Evolutionary conservation across 1,140 invertebrate genomes (phyloP), one percentile per base, ranked within the genome.

Genomic region (Agrilus planipennis): DNA sequence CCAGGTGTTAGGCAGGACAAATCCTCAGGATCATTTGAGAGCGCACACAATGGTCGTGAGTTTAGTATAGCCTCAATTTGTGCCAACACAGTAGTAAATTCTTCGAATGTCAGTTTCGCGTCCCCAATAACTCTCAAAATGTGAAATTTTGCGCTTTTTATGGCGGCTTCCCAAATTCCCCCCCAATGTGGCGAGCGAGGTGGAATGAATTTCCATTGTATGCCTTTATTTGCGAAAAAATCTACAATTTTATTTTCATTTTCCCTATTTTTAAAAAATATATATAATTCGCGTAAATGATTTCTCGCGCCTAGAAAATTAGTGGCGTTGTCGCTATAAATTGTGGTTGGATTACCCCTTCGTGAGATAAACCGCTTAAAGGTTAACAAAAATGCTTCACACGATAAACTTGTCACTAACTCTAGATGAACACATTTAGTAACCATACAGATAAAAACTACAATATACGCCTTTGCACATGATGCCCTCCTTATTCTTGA

Each of bases 291-390:
- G 55, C 64, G 44, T n/a, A 43, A 16, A 16, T 41, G 2, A 20
- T 38, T 42, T 17, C 43, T 27, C 5, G 51, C 42, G 6, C 58
- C 58, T 17, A 49, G 40, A 44, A 64, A 62, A 39, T 56, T 58
- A 16, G 54, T 60, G 0, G 54, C 57, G 31, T 53, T 53, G 29
- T 64, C 64, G 5, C 45, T 58, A 16, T 47, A 52, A 12, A 64
- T 32, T 7, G 43, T 1, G 2, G 29, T 15, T 1, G 53, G 43
- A n/a, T 42, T 7, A 4, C 58, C 55, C 31, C 59, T 36, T 6
- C 54, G 20, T 5, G 54, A 31, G 14, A 56, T 46, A 34, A 69
- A 65, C 7, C 60, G 27, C 9, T 44, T 35, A 10, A 62, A 48
- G 1, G 57, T 50, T 6, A 49, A 47, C 2, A 65, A 19, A 44